These are phyloP conservation scores for Nezara viridula DNA, from an alignment of 2,888 invertebrate genomes.

Conservation along the genomic window DNA sequence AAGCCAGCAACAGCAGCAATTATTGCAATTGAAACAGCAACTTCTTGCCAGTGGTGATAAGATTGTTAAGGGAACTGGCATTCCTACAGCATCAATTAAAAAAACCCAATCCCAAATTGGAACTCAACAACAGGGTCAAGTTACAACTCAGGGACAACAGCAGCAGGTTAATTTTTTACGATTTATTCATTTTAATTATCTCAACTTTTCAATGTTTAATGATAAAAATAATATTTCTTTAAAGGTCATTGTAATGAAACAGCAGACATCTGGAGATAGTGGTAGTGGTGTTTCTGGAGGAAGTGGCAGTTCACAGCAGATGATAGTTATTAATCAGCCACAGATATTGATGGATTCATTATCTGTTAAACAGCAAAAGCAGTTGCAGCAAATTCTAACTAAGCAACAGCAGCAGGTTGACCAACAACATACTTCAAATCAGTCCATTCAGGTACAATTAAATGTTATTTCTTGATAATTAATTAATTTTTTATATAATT, in stretches of 20 bases:
- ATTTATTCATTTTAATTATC: not conserved
- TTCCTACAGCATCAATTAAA: slow-evolving; percentile 30
- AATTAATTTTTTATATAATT: not conserved
- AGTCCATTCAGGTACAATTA: slow-evolving; percentile 37
- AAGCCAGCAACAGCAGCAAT: slow-evolving; percentile 64
- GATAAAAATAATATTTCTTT: not conserved
- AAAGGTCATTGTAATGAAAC: slow-evolving; percentile 65
- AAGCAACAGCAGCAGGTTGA: slow-evolving; percentile 63
- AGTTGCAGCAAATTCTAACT: slow-evolving; percentile 65
- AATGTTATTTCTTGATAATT: not conserved
- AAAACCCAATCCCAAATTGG: not conserved
- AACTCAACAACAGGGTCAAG: slow-evolving; percentile 58
- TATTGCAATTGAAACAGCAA: slow-evolving; percentile 65
- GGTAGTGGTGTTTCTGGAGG: slow-evolving; percentile 57
- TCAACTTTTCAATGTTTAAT: not conserved
- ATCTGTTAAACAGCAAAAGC: slow-evolving; percentile 65
- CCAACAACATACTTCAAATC: slow-evolving; percentile 47
- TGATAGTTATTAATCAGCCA: slow-evolving; percentile 66
- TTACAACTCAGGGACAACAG: slow-evolving; percentile 59
- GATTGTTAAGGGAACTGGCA: slow-evolving; percentile 46
- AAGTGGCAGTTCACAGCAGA: slow-evolving; percentile 63
- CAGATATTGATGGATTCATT: slow-evolving; percentile 65
- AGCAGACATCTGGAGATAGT: slow-evolving; percentile 53
- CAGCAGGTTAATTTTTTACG: slow-evolving; percentile 47
- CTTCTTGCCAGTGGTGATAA: slow-evolving; percentile 58